Conservation (phyloP, 2,888 invertebrate genomes). For the Euzetes globulus region DNA sequence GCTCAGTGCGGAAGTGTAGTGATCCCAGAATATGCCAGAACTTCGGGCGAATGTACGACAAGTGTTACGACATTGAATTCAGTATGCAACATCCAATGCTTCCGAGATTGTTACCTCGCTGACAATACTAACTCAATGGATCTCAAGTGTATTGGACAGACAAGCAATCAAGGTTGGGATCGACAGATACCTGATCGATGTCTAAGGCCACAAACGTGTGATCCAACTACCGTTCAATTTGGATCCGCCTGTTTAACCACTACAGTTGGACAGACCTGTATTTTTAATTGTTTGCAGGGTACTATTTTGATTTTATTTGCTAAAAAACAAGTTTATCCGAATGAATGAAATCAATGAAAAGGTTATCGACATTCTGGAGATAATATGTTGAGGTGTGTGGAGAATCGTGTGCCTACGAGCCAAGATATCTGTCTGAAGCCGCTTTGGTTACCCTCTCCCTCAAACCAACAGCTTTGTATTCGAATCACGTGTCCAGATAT, state of each 20-base stretch:
- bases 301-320: not conserved
- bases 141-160: not conserved
- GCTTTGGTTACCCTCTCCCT: not conserved
- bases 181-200: not conserved
- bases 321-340: too few species aligned
- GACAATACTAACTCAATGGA: not conserved
- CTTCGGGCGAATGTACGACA: not conserved
- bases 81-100: not conserved
- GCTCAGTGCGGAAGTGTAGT: not conserved
- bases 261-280: not conserved
- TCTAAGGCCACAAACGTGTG: not conserved
- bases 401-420: not conserved
- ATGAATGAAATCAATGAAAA: not conserved
- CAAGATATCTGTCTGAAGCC: not conserved
- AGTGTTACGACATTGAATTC: not conserved
- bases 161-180: not conserved
- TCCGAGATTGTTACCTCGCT: not conserved
- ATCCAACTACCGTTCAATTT: not conserved
- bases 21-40: not conserved
- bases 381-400: not conserved
- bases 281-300: not conserved
- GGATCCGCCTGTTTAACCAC: not conserved
- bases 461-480: too few species aligned
- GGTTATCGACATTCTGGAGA: not conserved
- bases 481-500: too few species aligned